Percentiles rank a stretch among this genome's conserved stretches.
Conservation (phyloP, 2,797 vertebrate genomes). For the Helostoma temminkii region DNA sequence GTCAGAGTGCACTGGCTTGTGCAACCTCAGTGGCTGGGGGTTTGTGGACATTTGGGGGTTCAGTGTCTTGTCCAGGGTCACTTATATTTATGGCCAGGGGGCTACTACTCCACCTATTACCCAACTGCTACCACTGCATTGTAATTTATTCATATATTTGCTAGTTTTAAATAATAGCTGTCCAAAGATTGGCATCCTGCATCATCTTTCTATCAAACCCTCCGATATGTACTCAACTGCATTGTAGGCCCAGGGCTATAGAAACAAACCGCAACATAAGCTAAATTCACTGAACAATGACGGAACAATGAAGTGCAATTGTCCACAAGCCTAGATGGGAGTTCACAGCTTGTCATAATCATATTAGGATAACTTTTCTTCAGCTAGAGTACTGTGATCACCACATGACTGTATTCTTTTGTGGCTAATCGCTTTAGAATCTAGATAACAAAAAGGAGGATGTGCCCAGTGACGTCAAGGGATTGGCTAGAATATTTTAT, state of each 20-base stretch:
- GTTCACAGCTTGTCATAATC: conserved; percentile 24
- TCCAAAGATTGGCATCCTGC: background rate
- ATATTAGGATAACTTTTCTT: conserved; percentile 27
- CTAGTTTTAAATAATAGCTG: too few species aligned
- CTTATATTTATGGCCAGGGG: too few species aligned
- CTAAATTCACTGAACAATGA: conserved; percentile 25
- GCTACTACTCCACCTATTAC: too few species aligned
- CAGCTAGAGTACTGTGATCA: conserved; percentile 20
- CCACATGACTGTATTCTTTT: background rate
- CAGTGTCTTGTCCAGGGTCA: too few species aligned
- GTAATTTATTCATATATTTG: too few species aligned
- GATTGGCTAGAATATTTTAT: background rate
- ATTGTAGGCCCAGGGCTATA: conserved; percentile 3
- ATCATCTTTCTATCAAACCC: conserved; percentile 14
- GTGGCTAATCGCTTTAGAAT: background rate
- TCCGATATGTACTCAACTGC: background rate
- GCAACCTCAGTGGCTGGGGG: too few species aligned
- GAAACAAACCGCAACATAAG: conserved; percentile 31
- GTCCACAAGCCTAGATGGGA: conserved; percentile 24
- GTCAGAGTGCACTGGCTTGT: too few species aligned
- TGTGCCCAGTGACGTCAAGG: conserved; percentile 13
- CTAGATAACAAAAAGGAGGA: background rate
- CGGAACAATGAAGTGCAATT: conserved; percentile 9
- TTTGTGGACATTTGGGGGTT: too few species aligned
- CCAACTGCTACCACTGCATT: too few species aligned